These are phyloP conservation scores for Telmatochromis sp. DNA, from an alignment of 2,113 vertebrate genomes.

Conservation along the genomic window DNA sequence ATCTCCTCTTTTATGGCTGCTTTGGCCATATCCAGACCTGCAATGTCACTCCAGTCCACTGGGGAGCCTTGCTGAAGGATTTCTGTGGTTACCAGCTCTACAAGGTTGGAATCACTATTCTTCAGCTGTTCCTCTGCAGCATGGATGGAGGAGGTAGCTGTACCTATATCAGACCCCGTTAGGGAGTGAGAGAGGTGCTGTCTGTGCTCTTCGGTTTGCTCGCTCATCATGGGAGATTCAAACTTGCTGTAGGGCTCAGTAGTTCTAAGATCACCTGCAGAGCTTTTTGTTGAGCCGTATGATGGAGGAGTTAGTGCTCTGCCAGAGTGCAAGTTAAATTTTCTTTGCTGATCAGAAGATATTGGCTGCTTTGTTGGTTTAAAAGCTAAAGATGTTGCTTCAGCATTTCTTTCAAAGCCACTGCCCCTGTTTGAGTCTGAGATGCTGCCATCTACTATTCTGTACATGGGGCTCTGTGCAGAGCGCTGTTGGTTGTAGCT, in stretches of 20 bases:
- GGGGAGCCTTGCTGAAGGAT: constrained; percentile 92
- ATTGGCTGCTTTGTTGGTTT: constrained; percentile 94
- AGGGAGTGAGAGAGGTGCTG: constrained; percentile 86
- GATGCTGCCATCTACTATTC: constrained; percentile 89
- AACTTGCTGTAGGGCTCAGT: constrained; percentile 90
- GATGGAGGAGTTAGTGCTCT: constrained; percentile 89
- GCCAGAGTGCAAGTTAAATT: constrained; percentile 88
- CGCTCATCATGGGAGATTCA: constrained; percentile 83
- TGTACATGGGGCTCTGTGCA: constrained; percentile 96
- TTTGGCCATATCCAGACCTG: constrained; percentile 94
- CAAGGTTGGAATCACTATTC: constrained; percentile 90
- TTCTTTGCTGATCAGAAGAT: constrained; percentile 91
- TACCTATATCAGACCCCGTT: constrained; percentile 82
- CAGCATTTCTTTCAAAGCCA: constrained; percentile 92
- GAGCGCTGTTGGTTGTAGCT: constrained; percentile 97
- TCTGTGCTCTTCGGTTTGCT: constrained; percentile 86
- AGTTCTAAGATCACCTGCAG: constrained; percentile 79
- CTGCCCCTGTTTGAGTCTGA: constrained; percentile 89
- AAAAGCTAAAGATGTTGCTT: constrained; percentile 89
- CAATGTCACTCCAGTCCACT: constrained; percentile 96
- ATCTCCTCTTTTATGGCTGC: constrained; percentile 96
- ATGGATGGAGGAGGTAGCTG: constrained; percentile 91
- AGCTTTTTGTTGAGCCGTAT: constrained; percentile 88
- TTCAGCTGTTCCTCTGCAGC: constrained; percentile 94
- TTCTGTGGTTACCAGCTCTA: constrained; percentile 95